Percentiles rank a stretch among this genome's conserved stretches.
These are phyloP conservation scores for Hippocampus kuda DNA, from an alignment of 2,797 vertebrate genomes.

Conservation along the genomic window DNA sequence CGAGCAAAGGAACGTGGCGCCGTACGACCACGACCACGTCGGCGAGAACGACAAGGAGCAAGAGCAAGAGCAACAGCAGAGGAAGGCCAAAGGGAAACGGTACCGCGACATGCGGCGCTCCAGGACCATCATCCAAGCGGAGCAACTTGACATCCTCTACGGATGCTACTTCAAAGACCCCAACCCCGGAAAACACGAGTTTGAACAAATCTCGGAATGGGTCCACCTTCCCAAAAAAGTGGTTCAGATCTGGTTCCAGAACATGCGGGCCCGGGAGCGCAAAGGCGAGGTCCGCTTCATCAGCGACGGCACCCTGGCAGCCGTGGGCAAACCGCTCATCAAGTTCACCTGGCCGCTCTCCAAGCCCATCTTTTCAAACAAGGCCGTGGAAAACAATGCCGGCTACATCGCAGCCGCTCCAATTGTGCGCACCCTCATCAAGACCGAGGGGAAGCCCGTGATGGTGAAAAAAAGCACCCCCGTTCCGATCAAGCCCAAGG, in stretches of 20 bases:
- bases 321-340: constrained; percentile 74
- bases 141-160: constrained; percentile 89
- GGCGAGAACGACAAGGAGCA: constrained; percentile 48
- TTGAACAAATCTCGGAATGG: constrained; percentile 87
- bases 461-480: constrained; percentile 17
- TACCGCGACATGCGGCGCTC: constrained; percentile 77
- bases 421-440: constrained; percentile 56
- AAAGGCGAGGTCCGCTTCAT: constrained; percentile 86
- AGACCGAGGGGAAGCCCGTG: constrained; percentile 25
- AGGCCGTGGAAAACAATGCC: constrained; percentile 52
- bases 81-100: constrained; percentile 63
- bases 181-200: constrained; percentile 86
- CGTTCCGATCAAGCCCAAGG: constrained; percentile 65
- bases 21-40: constrained; percentile 47
- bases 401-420: constrained; percentile 52
- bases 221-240: constrained; percentile 89
- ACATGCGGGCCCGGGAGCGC: constrained; percentile 84
- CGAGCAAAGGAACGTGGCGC: constrained; percentile 57
- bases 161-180: constrained; percentile 93
- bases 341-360: constrained; percentile 76
- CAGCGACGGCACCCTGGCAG: constrained; percentile 73
- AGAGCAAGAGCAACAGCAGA: constrained; percentile 58
- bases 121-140: constrained; percentile 86
- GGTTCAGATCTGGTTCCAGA: constrained; percentile 95
- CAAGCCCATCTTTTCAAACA: constrained; percentile 72